Evolutionary conservation across 2,797 vertebrate species (phyloP), one percentile per base, ranked within the genome.

Genomic region (Vireo griseus): DNA sequence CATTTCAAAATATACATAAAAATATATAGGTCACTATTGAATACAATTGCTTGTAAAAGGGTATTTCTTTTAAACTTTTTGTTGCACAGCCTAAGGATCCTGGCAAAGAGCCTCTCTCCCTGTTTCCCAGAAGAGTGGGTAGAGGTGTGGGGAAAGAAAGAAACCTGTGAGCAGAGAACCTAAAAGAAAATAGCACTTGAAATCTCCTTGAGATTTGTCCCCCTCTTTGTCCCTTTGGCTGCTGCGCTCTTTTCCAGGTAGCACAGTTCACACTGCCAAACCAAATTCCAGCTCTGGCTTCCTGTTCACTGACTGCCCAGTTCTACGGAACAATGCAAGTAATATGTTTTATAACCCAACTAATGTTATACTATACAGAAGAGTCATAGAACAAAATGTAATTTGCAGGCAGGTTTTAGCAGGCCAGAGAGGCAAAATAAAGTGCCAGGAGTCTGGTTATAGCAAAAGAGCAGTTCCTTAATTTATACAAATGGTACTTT

Each of bases 391-490:
- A 86, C n/a, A 87, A 87, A 88, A 86, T 51, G 15, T 55, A 89
- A 93, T 89, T 91, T 90, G n/a, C 88, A 94, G 92, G 45, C 94
- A 96, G 80, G 88, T 95, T 92, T 80, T 76, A 95, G 90, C 93
- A 95, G 84, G 93, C 42, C 81, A 92, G 48, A 86, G 52, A 92
- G 29, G 61, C 63, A 82, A 92, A 92, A 86, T 54, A 55, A 92
- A 94, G 62, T 54, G 78, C 74, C 88, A 95, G 48, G 37, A 92
- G 71, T 73, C 71, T 94, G 68, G 72, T 76, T 93, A 89, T 47
- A 89, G 61, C 61, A 91, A 87, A 96, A 89, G 7, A 86, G 7
- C 28, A 93, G 81, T 57, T 85, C 59, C 63, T 59, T 87, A 67
- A 94, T 85, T 89, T 87, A 95, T 45, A 92, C 19, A 85, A 91